Evolutionary conservation across 2,797 vertebrate genomes (phyloP).

Genomic region (Catamblyrhynchus diadema): DNA sequence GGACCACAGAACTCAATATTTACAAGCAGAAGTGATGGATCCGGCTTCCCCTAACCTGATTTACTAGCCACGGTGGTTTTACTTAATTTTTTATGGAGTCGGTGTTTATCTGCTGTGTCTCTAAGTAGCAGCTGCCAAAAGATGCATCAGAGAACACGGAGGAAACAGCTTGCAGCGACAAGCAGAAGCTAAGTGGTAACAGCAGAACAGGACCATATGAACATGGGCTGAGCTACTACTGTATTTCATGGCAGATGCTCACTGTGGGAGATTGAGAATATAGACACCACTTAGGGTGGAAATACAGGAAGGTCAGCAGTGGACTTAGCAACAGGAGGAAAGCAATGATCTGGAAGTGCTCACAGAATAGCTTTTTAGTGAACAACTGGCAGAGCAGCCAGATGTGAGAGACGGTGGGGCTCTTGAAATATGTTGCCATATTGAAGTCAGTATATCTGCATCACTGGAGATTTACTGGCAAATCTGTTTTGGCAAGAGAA

Average conservation of each 20-base stretch:
- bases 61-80: not conserved
- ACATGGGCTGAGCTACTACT: not conserved
- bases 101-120: not conserved
- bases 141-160: not conserved
- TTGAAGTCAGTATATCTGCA: not conserved
- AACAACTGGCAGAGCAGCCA: not conserved
- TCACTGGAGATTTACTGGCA: not conserved
- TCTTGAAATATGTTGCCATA: not conserved
- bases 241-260: not conserved
- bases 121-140: constrained; percentile 17
- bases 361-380: not conserved
- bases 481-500: not conserved
- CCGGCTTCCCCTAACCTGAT: not conserved
- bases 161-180: not conserved
- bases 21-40: not conserved
- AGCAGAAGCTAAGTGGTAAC: constrained; percentile 5
- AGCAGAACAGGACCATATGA: not conserved
- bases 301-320: not conserved
- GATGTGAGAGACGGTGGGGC: not conserved
- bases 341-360: not conserved
- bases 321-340: not conserved
- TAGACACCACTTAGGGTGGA: not conserved
- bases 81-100: not conserved
- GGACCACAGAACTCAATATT: not conserved
- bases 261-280: not conserved